A percentile compares a stretch with the other conserved stretches of the same genome.
phyloP scores from a whole-genome alignment of 1,140 invertebrate genomes.

The Papilio dardanus region DNA sequence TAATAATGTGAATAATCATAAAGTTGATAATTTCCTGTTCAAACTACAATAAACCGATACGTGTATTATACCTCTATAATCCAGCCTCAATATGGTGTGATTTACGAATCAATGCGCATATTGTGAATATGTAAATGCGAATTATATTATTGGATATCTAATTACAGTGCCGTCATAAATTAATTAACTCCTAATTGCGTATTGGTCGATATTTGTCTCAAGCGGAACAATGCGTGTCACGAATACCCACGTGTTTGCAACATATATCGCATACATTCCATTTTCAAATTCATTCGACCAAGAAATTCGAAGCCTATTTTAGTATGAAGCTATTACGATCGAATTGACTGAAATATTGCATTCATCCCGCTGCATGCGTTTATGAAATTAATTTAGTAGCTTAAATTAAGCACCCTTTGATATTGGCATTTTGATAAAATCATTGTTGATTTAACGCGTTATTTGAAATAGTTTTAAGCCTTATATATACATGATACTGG shows the following conservation, averaged over 20 bases:
- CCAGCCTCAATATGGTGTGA: conserved; percentile 39
- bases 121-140: conserved; percentile 56
- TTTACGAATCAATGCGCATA: conserved; percentile 50
- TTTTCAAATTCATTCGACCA: conserved; percentile 41
- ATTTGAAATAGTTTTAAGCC: neutral
- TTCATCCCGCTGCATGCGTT: neutral
- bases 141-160: conserved; percentile 67
- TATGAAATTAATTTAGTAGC: conserved; percentile 22
- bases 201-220: conserved; percentile 63
- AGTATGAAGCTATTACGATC: conserved; percentile 8
- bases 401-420: neutral
- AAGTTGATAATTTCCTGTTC: conserved; percentile 16
- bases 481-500: neutral
- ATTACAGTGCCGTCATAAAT: conserved; percentile 70
- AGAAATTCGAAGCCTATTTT: conserved; percentile 28
- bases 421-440: neutral
- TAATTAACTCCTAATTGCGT: conserved; percentile 75
- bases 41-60: neutral
- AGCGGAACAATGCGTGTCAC: conserved; percentile 47
- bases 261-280: conserved; percentile 19
- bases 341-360: conserved; percentile 20
- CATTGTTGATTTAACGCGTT: neutral
- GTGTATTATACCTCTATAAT: conserved; percentile 21
- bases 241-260: too few species aligned
- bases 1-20: neutral